A percentile compares a stretch with the other conserved stretches of the same genome.
phyloP scores from a whole-genome alignment of 2,113 vertebrate species.

The Microtus richardsoni region DNA sequence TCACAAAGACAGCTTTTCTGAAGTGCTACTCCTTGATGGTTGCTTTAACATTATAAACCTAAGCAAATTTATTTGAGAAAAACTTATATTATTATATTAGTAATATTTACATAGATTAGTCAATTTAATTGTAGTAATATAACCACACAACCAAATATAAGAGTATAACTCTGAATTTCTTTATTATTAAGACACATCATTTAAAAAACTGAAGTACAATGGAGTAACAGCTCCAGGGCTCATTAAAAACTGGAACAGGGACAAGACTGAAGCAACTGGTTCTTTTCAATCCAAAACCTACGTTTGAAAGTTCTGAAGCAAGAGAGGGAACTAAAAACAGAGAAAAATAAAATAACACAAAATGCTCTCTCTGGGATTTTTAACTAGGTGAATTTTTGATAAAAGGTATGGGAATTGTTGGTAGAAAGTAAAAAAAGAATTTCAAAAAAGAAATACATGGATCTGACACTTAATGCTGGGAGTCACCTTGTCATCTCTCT shows the following conservation, averaged over 20 bases:
- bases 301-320: neutral
- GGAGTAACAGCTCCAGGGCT: neutral
- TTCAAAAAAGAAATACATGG: neutral
- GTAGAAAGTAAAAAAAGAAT: neutral
- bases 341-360: neutral
- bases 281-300: neutral
- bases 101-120: neutral
- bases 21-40: slow-evolving; percentile 3
- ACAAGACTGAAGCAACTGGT: neutral
- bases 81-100: neutral
- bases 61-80: slow-evolving; percentile 20
- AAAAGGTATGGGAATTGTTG: neutral
- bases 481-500: neutral
- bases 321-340: neutral
- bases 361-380: neutral
- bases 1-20: neutral
- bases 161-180: neutral
- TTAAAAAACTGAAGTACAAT: neutral
- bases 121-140: neutral
- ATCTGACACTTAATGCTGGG: neutral
- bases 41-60: slow-evolving; percentile 16
- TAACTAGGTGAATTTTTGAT: neutral
- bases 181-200: neutral
- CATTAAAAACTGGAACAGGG: neutral
- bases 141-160: neutral